Percentiles rank a stretch among this genome's conserved stretches.
Evolutionary conservation across 2,797 vertebrate genomes (phyloP).

Genomic region (Cygnus olor): DNA sequence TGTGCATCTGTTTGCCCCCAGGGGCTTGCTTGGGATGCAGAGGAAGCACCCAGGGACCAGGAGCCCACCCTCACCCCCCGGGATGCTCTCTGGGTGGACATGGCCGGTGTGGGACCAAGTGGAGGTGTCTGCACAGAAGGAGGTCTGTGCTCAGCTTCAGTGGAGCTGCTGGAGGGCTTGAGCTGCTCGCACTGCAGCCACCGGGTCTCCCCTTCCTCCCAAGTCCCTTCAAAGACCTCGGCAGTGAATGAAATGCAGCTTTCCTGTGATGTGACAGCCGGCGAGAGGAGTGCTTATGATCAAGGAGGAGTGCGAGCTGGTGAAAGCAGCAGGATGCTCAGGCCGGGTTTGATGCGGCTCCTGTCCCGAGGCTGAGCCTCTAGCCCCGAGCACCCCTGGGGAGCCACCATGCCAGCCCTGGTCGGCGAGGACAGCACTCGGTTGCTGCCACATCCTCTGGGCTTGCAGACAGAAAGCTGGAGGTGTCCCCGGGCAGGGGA

Average conservation of each 20-base stretch:
- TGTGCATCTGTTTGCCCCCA: not conserved
- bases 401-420: accelerated
- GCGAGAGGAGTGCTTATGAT: accelerated
- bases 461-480: not conserved
- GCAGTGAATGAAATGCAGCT: accelerated
- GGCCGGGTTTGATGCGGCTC: not conserved
- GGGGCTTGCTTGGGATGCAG: not conserved
- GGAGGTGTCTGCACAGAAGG: accelerated
- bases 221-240: not conserved
- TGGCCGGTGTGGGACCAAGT: not conserved
- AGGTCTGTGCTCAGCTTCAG: not conserved
- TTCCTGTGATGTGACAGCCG: not conserved
- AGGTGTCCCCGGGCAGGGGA: not conserved
- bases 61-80: accelerated
- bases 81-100: not conserved
- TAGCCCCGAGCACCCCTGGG: accelerated
- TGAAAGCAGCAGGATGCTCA: not conserved
- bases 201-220: not conserved
- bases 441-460: not conserved
- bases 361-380: accelerated
- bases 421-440: not conserved
- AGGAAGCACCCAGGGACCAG: not conserved
- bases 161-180: not conserved
- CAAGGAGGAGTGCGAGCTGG: not conserved
- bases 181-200: accelerated